phyloP scores from a whole-genome alignment of 1,140 invertebrate species.

The Heliconius melpomene region DNA sequence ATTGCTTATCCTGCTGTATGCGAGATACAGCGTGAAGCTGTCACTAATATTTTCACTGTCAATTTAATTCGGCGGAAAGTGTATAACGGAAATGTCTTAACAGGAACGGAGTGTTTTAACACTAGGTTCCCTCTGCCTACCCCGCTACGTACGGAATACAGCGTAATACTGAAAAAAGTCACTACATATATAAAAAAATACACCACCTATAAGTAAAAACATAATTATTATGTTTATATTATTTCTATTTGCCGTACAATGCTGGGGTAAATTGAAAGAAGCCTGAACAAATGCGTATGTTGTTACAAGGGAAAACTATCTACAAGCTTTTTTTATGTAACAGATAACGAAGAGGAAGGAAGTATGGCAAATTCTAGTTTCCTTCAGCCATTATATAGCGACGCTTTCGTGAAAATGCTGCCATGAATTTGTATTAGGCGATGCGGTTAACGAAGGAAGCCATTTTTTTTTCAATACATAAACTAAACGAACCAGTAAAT shows the following conservation, averaged over 20 bases:
- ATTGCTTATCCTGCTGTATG: no score
- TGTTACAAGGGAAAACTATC: constrained; percentile 25
- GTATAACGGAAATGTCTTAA: no score
- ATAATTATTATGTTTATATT: no score
- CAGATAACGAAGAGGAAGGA: constrained; percentile 25
- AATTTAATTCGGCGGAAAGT: no score
- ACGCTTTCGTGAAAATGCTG: constrained; percentile 27
- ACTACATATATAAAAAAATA: neutral
- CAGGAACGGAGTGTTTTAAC: no score
- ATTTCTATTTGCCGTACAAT: neutral
- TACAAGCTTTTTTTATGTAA: constrained; percentile 16
- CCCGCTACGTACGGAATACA: no score
- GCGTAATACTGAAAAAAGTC: no score
- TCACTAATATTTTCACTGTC: no score
- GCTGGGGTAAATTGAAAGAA: constrained; percentile 4
- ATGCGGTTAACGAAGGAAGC: constrained; percentile 25
- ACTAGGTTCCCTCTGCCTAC: no score
- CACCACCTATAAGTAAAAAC: neutral
- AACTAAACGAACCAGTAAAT: constrained; percentile 23
- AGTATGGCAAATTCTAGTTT: constrained; percentile 24
- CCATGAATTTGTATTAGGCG: constrained; percentile 27
- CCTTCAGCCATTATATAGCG: constrained; percentile 18
- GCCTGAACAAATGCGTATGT: constrained; percentile 15
- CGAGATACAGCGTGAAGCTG: no score
- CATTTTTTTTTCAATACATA: constrained; percentile 20